Evolutionary conservation across 2,797 vertebrate species (phyloP), one percentile per base, ranked within the genome.

Genomic region (Gila robusta): DNA sequence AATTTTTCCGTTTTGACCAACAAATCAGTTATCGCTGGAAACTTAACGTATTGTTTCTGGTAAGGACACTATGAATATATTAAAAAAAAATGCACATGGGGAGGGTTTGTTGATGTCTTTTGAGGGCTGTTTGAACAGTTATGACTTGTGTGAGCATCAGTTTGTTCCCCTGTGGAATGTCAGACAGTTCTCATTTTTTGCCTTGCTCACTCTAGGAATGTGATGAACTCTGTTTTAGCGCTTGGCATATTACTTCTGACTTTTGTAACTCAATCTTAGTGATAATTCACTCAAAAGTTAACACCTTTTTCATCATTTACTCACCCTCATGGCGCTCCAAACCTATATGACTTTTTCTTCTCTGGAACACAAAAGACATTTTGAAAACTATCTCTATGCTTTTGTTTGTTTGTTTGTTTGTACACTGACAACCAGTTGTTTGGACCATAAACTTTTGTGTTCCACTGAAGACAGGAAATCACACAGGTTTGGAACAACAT

Each of bases 121-220:
- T 66, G 37, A 79, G 47, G 81, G 41, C 56, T 72, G 28, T 69
- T 59, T 71, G 49, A 77, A 83, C 47, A 74, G 62, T 73, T 39
- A 74, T 52, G 39, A 85, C 54, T 67, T 81, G 74, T 37, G 79
- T 77, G 72, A 28, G 26, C 59, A 39, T 59, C 52, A 82, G 8
- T 79, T 82, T 85, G 59, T 71, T 80, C 77, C 52, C 35, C 26
- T 70, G 44, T 52, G 62, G 81, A 86, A 72, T 86, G 70, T 71
- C 21, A 79, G 26, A 83, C 56, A 52, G 52, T 14, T 16, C 77
- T 85, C n/a, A 44, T 79, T 87, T 88, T 86, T 79, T 35, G 81
- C 62, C 39, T 84, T 5, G 52, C 71, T 84, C 66, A 88, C 80
- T 52, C 10, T 23, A 87, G 79, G 85, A 89, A 91, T 86, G 84